phyloP scores from a whole-genome alignment of 2,797 vertebrate genomes.

The Lithobates sylvaticus region DNA sequence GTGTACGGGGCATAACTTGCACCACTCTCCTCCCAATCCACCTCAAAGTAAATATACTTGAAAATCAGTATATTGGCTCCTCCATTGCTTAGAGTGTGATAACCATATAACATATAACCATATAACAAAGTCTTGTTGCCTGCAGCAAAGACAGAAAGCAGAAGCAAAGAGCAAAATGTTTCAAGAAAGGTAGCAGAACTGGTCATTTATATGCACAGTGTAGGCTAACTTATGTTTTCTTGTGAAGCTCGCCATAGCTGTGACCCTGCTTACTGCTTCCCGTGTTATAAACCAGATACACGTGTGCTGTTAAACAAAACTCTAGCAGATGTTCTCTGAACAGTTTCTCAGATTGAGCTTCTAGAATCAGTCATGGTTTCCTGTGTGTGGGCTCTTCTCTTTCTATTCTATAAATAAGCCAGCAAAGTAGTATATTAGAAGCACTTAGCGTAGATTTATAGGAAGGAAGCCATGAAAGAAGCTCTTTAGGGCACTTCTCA shows the following conservation, averaged over 20 bases:
- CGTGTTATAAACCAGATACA: background rate
- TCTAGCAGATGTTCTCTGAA: background rate
- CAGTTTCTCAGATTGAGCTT: background rate
- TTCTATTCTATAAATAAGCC: background rate
- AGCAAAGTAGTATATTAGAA: background rate
- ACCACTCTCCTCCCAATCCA: too few species aligned
- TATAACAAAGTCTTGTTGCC: too few species aligned
- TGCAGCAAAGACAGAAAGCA: too few species aligned
- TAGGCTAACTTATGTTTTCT: too few species aligned
- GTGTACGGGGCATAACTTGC: too few species aligned
- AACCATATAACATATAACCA: too few species aligned
- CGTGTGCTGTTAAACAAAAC: background rate
- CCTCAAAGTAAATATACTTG: too few species aligned
- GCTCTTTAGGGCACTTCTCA: conserved; percentile 40
- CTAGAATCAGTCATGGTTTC: conserved; percentile 6
- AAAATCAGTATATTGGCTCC: too few species aligned
- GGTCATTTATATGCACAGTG: too few species aligned
- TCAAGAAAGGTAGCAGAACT: too few species aligned
- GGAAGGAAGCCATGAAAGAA: background rate
- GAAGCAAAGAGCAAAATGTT: too few species aligned
- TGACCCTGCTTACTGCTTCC: background rate
- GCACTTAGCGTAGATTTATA: background rate
- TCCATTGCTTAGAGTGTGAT: too few species aligned
- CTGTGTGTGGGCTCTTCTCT: conserved; percentile 28
- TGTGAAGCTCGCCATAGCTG: background rate